Evolutionary conservation across 2,888 invertebrate genomes (phyloP).

Genomic region (Capitulum mitella): DNA sequence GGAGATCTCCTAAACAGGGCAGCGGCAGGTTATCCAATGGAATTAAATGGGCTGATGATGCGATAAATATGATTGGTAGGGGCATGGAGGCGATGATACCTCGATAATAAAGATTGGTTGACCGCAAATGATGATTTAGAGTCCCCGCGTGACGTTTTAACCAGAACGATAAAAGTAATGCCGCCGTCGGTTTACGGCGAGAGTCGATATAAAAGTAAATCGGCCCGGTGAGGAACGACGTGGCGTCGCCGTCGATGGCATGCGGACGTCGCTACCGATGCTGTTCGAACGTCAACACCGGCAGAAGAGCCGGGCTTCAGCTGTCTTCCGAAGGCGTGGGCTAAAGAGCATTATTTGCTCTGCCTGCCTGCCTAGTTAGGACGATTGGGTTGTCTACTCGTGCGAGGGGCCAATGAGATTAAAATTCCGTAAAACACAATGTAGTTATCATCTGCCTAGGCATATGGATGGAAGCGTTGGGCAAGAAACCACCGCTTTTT

Average conservation of each 20-base stretch:
- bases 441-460: too few species aligned
- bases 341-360: too few species aligned
- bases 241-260: background rate
- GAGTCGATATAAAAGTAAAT: slow-evolving; percentile 1
- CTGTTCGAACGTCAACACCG: too few species aligned
- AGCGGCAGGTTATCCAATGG: slow-evolving; percentile 18
- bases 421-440: too few species aligned
- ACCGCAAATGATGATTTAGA: slow-evolving; percentile 22
- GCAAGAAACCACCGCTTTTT: too few species aligned
- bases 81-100: slow-evolving; percentile 19
- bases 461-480: too few species aligned
- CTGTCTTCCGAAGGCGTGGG: too few species aligned
- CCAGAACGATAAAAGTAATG: slow-evolving; percentile 9
- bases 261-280: background rate
- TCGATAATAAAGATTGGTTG: slow-evolving; percentile 24
- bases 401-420: too few species aligned
- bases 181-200: background rate
- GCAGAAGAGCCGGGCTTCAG: too few species aligned
- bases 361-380: too few species aligned
- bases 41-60: slow-evolving; percentile 21
- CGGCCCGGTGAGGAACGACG: background rate
- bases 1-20: slow-evolving; percentile 8
- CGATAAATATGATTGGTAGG: slow-evolving; percentile 22
- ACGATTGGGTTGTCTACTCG: too few species aligned
- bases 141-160: slow-evolving; percentile 10